A percentile compares a stretch with the other conserved stretches of the same genome.
phyloP scores from a whole-genome alignment of 2,888 invertebrate genomes.

The Epicampocera succincta region DNA sequence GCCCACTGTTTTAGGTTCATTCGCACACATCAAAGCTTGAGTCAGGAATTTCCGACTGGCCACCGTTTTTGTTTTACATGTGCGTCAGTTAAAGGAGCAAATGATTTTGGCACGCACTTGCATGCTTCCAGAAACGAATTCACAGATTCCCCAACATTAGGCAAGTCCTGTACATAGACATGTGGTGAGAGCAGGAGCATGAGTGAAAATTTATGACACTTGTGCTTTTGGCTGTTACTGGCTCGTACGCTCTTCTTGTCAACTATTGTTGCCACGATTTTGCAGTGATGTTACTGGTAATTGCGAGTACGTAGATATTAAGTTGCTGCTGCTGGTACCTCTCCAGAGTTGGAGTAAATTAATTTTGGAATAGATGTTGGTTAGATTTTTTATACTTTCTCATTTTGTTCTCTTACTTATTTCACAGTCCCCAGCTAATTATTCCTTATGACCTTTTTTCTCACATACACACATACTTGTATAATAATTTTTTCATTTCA shows the following conservation, averaged over 20 bases:
- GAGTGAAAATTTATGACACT: slow-evolving; percentile 46
- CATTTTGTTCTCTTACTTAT: slow-evolving; percentile 12
- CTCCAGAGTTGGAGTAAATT: too few relatives aligned
- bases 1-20: too few relatives aligned
- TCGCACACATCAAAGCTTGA: too few relatives aligned
- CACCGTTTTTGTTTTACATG: too few relatives aligned
- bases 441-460: not conserved
- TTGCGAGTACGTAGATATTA: too few relatives aligned
- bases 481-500: not conserved
- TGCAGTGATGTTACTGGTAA: slow-evolving; percentile 11
- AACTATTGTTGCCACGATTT: slow-evolving; percentile 33
- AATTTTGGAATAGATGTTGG: slow-evolving; percentile 29
- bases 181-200: not conserved
- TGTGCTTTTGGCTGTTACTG: slow-evolving; percentile 49
- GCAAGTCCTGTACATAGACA: not conserved
- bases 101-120: not conserved
- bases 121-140: not conserved
- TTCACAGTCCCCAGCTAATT: slow-evolving; percentile 14
- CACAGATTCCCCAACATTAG: not conserved
- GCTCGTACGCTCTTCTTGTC: slow-evolving; percentile 6
- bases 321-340: not conserved
- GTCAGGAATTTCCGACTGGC: not conserved
- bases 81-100: not conserved
- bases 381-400: slow-evolving; percentile 32
- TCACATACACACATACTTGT: not conserved